Evolutionary conservation across 1,140 invertebrate species (phyloP).

Genomic region (Radopholus similis): DNA sequence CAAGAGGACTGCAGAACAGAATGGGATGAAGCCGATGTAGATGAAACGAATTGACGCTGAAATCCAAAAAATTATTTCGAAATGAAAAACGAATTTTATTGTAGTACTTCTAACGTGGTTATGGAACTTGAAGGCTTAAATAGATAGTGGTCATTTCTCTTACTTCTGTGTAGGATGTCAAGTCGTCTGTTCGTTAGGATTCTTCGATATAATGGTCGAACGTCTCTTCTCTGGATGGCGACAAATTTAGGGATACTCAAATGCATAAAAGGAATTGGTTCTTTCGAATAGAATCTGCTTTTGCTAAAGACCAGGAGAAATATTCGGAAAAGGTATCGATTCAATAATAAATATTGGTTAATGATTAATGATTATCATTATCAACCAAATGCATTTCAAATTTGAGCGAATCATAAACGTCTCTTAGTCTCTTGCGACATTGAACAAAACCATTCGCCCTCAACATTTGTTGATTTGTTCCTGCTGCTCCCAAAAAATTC

Average conservation of each 20-base stretch:
- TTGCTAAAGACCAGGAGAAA: neutral
- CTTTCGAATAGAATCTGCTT: neutral
- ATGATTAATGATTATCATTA: neutral
- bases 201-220: constrained; percentile 39
- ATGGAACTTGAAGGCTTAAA: neutral
- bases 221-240: too few relatives aligned
- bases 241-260: too few relatives aligned
- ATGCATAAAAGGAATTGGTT: too few relatives aligned
- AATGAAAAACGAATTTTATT: neutral
- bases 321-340: neutral
- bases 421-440: too few relatives aligned
- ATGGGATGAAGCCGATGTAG: neutral
- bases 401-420: too few relatives aligned
- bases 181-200: constrained; percentile 41
- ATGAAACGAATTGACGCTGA: neutral
- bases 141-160: neutral
- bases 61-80: neutral
- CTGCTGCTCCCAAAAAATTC: too few relatives aligned
- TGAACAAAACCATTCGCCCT: too few relatives aligned
- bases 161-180: constrained; percentile 43
- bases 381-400: too few relatives aligned
- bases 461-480: too few relatives aligned
- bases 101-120: neutral
- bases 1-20: neutral
- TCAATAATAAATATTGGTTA: neutral